These are phyloP conservation scores for Otus sunia DNA, from an alignment of 2,113 vertebrate genomes.

Conservation along the genomic window DNA sequence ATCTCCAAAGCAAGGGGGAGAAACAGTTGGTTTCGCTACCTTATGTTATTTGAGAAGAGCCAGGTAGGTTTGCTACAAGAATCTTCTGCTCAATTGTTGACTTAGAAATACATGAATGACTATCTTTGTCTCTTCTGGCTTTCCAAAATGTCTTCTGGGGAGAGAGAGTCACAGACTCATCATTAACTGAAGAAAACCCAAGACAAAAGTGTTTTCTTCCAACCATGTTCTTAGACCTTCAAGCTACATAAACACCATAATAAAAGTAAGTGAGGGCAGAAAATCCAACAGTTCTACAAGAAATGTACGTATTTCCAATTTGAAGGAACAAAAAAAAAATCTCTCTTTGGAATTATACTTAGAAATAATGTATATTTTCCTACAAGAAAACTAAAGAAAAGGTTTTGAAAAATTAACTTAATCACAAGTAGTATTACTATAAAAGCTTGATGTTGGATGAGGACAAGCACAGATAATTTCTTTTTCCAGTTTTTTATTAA, in stretches of 20 bases:
- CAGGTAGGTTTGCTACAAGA: neutral
- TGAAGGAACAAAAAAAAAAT: neutral
- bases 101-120: neutral
- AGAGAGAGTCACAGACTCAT: neutral
- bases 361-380: neutral
- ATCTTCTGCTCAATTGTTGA: neutral
- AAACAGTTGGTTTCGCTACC: neutral
- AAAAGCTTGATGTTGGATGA: neutral
- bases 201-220: neutral
- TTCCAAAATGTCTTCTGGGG: neutral
- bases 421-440: neutral
- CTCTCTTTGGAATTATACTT: neutral
- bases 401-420: neutral
- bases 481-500: neutral
- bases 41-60: neutral
- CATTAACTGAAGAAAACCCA: neutral
- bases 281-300: neutral
- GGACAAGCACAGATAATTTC: neutral
- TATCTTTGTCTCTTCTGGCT: neutral
- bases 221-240: neutral
- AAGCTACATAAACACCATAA: neutral
- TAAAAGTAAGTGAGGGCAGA: neutral
- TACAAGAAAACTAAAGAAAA: neutral
- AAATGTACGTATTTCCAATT: neutral
- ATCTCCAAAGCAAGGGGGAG: neutral